Evolutionary conservation across 1,140 invertebrate genomes (phyloP), one percentile per base, ranked within the genome.

Genomic region (Mamestra configurata): DNA sequence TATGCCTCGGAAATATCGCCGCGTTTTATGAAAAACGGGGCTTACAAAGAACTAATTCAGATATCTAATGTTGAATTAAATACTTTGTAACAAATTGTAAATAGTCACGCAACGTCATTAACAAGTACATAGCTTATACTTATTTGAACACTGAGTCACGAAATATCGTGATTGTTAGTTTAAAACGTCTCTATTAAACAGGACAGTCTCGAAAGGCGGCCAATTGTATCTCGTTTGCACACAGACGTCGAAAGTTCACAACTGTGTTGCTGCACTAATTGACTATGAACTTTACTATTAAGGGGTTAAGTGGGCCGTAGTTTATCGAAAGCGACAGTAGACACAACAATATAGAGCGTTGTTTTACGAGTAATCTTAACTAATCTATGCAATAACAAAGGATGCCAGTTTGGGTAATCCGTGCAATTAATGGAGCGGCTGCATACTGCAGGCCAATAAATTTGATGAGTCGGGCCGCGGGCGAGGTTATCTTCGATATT

Each of bases 401-500:
- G 68, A 59, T 55, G 10, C 40, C 37, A 77, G 64, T 53, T 53
- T 77, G 46, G 31, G 37, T 61, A 53, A 55, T 61, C 57, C 77
- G 79, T 77, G 53, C 20, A 70, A 82, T 77, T 80, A 72, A 80
- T 80, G 68, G 70, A 82, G 27, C 57, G 61, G 59, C 37, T 77
- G 81, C 77, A 70, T 70, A 79, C 61, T 84, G 79, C 51, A 79
- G 43, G 72, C 61, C 73, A 82, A 88, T 86, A 88, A 85, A 88
- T 84, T 84, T 87, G 84, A 85, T 89, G 82, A 84, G 85, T 81
- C 76, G 77, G 73, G 71, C 84, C 78, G 64, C 76, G 77, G 72
- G 71, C 85, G 87, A 92, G 93, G 92, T 94, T 93, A 93, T 93
- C 90, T 84, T 43, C 89, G 83, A 91, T 89, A 84, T 90, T 90